phyloP scores from a whole-genome alignment of 1,140 invertebrate species.

The Steinernema khuongi region DNA sequence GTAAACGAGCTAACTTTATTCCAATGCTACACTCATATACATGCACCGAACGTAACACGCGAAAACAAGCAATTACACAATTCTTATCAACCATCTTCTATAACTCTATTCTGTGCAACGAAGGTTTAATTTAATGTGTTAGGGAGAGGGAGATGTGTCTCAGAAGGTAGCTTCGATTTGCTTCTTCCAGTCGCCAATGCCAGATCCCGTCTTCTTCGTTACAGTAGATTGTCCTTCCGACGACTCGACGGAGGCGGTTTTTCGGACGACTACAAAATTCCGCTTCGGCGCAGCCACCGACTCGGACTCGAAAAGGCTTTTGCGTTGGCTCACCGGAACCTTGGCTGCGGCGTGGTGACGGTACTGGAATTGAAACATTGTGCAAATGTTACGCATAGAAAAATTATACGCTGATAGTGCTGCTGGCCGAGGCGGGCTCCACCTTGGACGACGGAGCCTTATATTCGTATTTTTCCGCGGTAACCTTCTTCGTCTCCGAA shows the following conservation, averaged over 20 bases:
- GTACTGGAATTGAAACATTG: neutral
- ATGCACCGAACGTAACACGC: too few relatives aligned
- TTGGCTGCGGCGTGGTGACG: neutral
- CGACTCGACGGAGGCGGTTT: neutral
- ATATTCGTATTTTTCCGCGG: neutral
- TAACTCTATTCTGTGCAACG: neutral
- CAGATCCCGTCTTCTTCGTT: neutral
- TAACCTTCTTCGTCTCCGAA: neutral
- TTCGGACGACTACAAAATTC: neutral
- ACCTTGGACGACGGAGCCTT: neutral
- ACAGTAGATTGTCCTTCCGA: neutral
- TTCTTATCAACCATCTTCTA: neutral
- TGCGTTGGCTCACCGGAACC: neutral
- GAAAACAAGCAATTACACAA: neutral
- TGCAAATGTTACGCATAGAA: neutral
- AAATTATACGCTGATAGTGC: neutral
- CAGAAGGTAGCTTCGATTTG: neutral
- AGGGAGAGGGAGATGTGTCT: neutral
- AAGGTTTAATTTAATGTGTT: neutral
- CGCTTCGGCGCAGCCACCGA: neutral
- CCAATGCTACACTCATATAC: too few relatives aligned
- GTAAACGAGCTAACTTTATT: too few relatives aligned
- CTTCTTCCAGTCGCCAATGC: constrained; percentile 6
- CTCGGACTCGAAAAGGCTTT: neutral
- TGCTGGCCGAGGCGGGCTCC: neutral